Percentiles rank a stretch among this genome's conserved stretches.
Conservation (phyloP, 2,113 vertebrate species). For the Phocoena sinus region DNA sequence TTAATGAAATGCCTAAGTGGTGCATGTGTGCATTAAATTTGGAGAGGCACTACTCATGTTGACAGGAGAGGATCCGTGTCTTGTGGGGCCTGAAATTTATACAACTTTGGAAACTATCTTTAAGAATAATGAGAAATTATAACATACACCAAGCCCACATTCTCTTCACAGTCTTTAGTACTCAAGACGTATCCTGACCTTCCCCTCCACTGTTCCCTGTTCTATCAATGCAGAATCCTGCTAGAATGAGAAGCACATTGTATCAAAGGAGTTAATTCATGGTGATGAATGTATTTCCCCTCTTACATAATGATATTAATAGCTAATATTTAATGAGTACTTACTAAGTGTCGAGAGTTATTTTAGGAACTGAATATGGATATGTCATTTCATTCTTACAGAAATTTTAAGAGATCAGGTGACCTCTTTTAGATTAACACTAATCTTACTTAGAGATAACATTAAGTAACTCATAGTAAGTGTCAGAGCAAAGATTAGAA, state of each 20-base stretch:
- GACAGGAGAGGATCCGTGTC: neutral
- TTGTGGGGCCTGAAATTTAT: neutral
- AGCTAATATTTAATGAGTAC: neutral
- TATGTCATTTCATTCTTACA: neutral
- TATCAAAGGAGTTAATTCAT: neutral
- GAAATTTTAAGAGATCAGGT: neutral
- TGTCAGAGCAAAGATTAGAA: neutral
- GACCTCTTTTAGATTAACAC: neutral
- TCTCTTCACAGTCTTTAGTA: neutral
- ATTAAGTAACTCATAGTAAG: neutral
- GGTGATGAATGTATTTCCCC: neutral
- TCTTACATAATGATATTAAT: neutral
- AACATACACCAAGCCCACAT: neutral
- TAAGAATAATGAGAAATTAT: neutral
- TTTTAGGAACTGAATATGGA: neutral
- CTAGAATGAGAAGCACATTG: neutral
- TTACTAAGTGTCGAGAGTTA: neutral
- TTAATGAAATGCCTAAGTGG: neutral
- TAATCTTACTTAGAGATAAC: neutral
- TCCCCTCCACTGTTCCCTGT: neutral
- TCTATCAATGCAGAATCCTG: neutral
- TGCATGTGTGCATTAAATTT: neutral
- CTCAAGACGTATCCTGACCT: neutral
- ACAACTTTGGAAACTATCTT: neutral
- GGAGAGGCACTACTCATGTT: neutral